Base-by-base conservation (phyloP, 35 echinoderm and acorn worm genomes). In the Apostichopus californicus region DNA sequence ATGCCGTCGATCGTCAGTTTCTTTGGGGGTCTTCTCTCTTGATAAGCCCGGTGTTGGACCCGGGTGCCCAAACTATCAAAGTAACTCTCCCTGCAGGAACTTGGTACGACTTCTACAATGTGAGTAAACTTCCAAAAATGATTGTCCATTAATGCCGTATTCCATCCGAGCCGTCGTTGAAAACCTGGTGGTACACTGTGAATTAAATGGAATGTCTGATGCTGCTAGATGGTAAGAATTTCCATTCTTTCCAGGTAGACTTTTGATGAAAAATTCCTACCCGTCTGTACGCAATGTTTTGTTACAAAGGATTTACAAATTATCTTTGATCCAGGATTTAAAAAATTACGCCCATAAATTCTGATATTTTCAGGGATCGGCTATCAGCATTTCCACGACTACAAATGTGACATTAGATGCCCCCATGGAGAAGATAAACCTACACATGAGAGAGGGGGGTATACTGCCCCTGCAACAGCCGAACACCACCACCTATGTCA, bases 1-100 rank as follows among this genome's bases (percentile, higher is more conserved):
- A 91, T 63, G n/a, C 57, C 23, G 81, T 97, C 18, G 96, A 97
- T 78, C 92, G 80, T 11, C 96, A 97, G 71, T 97, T 97, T 83
- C 83, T 97, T 71, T 90, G 94, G 87, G 96, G 96, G 6, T 63
- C 91, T 0, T 91, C 93, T 13, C 55, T 97, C 52, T 20, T 97
- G 25, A 92, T 97, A 54, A 95, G 90, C 90, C 96, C 96, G 0
- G 96, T 97, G 25, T 81, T 97, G 13, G 90, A 91, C 17, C 63
- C 92, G 73, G 96, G 91, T 68, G 80, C 88, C 55, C 80, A 78
- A 11, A 87, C 81, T 18, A 91, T 97, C 22, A 77, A 83, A 26
- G 96, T 91, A 15, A 88, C 60, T 5, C 91, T 97, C 72, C 96
- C 96, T 56, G 73, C 86, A 46, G 93, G 93, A 56, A 73, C 53